Conservation (phyloP, 2,888 invertebrate genomes). For the Opisthograptis luteolata region DNA sequence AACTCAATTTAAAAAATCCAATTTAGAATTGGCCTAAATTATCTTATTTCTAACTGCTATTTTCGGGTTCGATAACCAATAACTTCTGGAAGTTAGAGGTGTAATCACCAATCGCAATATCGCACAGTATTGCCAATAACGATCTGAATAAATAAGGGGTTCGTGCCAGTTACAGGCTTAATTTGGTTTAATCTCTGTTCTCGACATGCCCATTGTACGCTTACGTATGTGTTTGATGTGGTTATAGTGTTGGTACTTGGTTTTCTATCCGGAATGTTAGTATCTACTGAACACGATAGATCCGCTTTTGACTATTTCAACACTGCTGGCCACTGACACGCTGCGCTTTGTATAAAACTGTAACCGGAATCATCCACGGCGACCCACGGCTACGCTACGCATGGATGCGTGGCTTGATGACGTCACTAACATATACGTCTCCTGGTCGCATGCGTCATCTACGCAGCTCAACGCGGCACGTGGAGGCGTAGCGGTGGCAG, state of each 20-base stretch:
- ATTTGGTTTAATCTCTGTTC: slow-evolving; percentile 20
- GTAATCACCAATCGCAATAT: slow-evolving; percentile 27
- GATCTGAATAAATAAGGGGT: slow-evolving; percentile 25
- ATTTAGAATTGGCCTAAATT: slow-evolving; percentile 3
- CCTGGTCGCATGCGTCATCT: too few species aligned
- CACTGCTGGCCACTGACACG: too few species aligned
- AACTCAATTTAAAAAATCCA: not conserved
- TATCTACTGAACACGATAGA: too few species aligned
- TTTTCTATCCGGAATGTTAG: not conserved
- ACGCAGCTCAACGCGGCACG: too few species aligned
- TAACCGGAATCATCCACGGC: too few species aligned
- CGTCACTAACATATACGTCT: too few species aligned
- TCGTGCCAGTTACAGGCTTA: slow-evolving; percentile 16
- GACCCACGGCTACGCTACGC: too few species aligned
- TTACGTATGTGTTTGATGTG: slow-evolving; percentile 1
- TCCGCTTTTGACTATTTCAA: not conserved
- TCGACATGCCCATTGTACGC: slow-evolving; percentile 8
- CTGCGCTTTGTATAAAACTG: too few species aligned
- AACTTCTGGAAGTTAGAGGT: slow-evolving; percentile 23
- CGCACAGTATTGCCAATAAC: slow-evolving; percentile 25
- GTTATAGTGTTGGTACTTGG: not conserved
- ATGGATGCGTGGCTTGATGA: too few species aligned
- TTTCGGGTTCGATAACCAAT: slow-evolving; percentile 14
- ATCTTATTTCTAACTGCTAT: slow-evolving; percentile 9
- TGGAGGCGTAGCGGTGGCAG: too few species aligned